Evolutionary conservation across 1,140 invertebrate species (phyloP).

Genomic region (Meteorus sp.): DNA sequence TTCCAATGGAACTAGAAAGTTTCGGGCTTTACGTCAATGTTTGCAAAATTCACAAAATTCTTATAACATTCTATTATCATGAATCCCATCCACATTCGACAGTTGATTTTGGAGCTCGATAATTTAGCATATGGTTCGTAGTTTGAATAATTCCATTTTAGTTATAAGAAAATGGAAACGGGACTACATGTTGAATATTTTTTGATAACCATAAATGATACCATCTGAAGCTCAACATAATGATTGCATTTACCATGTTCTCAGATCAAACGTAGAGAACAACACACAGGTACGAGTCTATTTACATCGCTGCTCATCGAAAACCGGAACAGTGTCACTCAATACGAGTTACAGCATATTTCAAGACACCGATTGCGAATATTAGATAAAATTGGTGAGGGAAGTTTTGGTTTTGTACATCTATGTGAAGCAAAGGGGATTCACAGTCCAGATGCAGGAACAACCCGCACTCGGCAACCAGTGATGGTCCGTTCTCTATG

Average conservation of each 20-base stretch:
- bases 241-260: slow-evolving; percentile 6
- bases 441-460: slow-evolving; percentile 62
- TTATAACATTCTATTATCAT: too few relatives aligned
- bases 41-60: too few relatives aligned
- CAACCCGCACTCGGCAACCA: slow-evolving; percentile 66
- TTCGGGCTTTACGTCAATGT: too few relatives aligned
- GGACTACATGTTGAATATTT: too few relatives aligned
- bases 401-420: slow-evolving; percentile 85
- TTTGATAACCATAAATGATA: not conserved
- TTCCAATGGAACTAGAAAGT: too few relatives aligned
- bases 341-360: slow-evolving; percentile 57
- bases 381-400: slow-evolving; percentile 84
- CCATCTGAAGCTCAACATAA: not conserved
- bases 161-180: too few relatives aligned
- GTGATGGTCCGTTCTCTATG: slow-evolving; percentile 76
- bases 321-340: slow-evolving; percentile 32
- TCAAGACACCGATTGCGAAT: slow-evolving; percentile 81
- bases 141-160: slow-evolving; percentile 3
- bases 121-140: too few relatives aligned
- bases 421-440: slow-evolving; percentile 75
- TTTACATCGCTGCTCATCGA: slow-evolving; percentile 70
- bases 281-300: slow-evolving; percentile 59
- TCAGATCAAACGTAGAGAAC: slow-evolving; percentile 66
- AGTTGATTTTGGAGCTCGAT: too few relatives aligned
- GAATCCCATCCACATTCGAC: too few relatives aligned